Percentiles rank a stretch among this genome's conserved stretches.
Evolutionary conservation across 2,797 vertebrate genomes (phyloP).

Genomic region (Silurus lanzhouensis): DNA sequence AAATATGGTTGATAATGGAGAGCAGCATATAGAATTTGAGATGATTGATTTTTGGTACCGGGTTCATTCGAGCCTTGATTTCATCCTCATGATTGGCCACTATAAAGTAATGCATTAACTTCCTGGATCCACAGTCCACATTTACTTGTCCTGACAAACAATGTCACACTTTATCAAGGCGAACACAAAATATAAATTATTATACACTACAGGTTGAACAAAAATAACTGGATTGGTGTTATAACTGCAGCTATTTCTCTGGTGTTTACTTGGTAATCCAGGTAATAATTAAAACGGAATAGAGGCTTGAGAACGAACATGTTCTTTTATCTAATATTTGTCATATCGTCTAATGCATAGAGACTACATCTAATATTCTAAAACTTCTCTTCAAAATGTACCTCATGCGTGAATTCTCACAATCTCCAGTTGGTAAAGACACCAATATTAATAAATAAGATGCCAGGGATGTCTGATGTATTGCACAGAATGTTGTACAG

Average conservation of each 20-base stretch:
- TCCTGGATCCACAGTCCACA: background rate
- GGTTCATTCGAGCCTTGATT: background rate
- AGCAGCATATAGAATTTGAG: background rate
- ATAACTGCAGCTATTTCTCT: background rate
- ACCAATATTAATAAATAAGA: conserved; percentile 1
- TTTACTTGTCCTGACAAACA: background rate
- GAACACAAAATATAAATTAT: background rate
- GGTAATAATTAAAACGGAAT: no score
- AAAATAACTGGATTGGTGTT: background rate
- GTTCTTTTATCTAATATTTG: background rate
- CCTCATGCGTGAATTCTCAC: background rate
- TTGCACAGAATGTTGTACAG: background rate
- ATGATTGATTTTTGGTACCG: background rate
- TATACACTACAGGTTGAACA: background rate
- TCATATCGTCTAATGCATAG: background rate
- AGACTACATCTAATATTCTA: background rate
- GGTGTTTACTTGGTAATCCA: background rate
- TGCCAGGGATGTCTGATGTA: background rate
- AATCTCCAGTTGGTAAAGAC: background rate
- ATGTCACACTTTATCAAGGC: background rate
- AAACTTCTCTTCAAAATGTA: background rate
- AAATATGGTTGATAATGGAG: background rate
- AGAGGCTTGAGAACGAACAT: background rate
- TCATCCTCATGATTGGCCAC: background rate
- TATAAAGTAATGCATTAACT: background rate